These are phyloP conservation scores for Merops nubicus DNA, from an alignment of 2,113 vertebrate genomes.

Conservation along the genomic window DNA sequence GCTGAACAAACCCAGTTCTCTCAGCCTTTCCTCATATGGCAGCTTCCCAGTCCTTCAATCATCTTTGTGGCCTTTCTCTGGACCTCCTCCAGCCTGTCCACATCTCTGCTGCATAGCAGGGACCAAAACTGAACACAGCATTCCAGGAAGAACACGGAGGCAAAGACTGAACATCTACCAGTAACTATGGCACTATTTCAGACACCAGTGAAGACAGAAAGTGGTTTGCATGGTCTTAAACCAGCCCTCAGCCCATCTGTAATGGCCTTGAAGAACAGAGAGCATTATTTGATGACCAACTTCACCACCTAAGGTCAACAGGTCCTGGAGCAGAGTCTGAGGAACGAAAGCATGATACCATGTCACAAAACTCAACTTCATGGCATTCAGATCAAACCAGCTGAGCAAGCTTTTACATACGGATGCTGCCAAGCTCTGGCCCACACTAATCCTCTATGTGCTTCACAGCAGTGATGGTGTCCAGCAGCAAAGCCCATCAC, in stretches of 20 bases:
- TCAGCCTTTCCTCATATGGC: neutral
- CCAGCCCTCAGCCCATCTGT: neutral
- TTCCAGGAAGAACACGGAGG: neutral
- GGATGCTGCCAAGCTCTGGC: neutral
- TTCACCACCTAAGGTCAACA: neutral
- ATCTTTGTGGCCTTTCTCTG: neutral
- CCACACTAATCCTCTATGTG: fast-evolving
- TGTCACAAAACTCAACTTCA: neutral
- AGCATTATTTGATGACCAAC: fast-evolving
- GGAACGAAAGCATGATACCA: neutral
- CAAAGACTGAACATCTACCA: neutral
- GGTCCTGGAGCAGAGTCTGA: neutral
- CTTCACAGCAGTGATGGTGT: fast-evolving
- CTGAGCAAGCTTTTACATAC: fast-evolving
- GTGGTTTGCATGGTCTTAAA: neutral
- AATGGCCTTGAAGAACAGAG: neutral
- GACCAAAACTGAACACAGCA: neutral
- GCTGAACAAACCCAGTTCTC: neutral
- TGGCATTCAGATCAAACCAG: neutral
- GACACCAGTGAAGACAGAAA: neutral
- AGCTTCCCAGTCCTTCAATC: neutral
- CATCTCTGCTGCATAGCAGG: neutral
- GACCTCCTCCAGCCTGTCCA: neutral
- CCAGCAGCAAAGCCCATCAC: neutral
- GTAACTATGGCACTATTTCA: neutral